Evolutionary conservation across 2,888 invertebrate genomes (phyloP).

Genomic region (Amphimallon solstitiale): DNA sequence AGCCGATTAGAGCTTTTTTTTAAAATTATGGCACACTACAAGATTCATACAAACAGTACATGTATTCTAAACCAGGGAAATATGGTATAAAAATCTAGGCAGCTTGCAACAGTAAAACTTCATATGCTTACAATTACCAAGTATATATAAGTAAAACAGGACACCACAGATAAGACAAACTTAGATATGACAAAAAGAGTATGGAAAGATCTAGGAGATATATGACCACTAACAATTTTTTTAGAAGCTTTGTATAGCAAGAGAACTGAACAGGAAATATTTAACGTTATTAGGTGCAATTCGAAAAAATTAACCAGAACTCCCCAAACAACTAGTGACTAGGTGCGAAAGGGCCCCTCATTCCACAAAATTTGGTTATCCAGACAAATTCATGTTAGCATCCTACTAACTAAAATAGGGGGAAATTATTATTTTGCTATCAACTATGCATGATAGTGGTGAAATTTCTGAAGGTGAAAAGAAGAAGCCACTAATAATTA

Average conservation of each 20-base stretch:
- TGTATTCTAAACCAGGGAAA: too few relatives aligned
- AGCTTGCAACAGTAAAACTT: too few relatives aligned
- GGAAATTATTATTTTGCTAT: background rate
- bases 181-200: slow-evolving; percentile 9
- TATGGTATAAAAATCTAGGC: too few relatives aligned
- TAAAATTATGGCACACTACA: too few relatives aligned
- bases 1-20: too few relatives aligned
- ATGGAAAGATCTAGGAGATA: background rate
- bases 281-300: background rate
- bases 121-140: too few relatives aligned
- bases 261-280: background rate
- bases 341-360: background rate
- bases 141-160: too few relatives aligned
- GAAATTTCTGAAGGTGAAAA: too few relatives aligned
- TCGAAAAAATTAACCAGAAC: background rate
- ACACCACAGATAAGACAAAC: too few relatives aligned
- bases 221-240: slow-evolving; percentile 2
- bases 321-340: background rate
- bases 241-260: background rate
- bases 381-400: slow-evolving; percentile 2
- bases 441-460: too few relatives aligned
- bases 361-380: slow-evolving; percentile 7
- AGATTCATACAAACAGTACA: too few relatives aligned
- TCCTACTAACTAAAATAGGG: slow-evolving; percentile 3
- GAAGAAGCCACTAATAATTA: background rate